Base-by-base conservation (phyloP, 2,888 invertebrate genomes). In the Drosophila affinis region DNA sequence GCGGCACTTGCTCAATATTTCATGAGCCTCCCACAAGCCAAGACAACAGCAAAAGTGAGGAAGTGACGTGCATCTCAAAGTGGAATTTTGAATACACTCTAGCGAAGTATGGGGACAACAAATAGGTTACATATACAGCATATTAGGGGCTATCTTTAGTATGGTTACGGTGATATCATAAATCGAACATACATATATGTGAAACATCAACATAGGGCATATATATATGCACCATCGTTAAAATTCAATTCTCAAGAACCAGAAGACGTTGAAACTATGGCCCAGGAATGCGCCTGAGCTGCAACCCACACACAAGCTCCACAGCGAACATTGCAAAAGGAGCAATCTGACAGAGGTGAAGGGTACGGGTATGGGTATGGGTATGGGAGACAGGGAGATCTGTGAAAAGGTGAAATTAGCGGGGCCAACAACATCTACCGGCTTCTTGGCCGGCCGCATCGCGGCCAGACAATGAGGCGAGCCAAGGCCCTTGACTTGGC, bases 391-490 rank as follows among this genome's bases (percentile, higher is more conserved):
- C 56, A 9, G 29, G 48, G 34, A 47, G 68, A 78, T 79, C 83
- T 87, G 82, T 80, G 84, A 85, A 87, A 87, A 87, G 86, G 79
- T 77, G 79, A 88, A 88, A 86, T 86, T 86, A 88, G 88, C 84
- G 67, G 75, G 53, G 63, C 57, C 58, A 47, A 49, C 58, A 51
- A 49, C 56, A 39, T 18, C 60, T 48, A 21, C 48, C 39, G 34
- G 24, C 48, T 57, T 39, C 27, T 56, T 49, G 34, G 39, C 46
- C 52, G 45, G 24, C 45, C 27, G 46, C 65, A 68, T 78, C 74
- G 74, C 74, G 72, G 87, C 86, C 86, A 86, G 86, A 86, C 86
- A 86, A 86, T 79, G 62, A 78, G 86, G 79, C 88, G 84, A 81
- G 79, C 67, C 70, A 72, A 73, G 88, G 84, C 81, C 84, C 85